A percentile compares a stretch with the other conserved stretches of the same genome.
Evolutionary conservation across 1,140 invertebrate species (phyloP).

Genomic region (Rhagoletis pomonella): DNA sequence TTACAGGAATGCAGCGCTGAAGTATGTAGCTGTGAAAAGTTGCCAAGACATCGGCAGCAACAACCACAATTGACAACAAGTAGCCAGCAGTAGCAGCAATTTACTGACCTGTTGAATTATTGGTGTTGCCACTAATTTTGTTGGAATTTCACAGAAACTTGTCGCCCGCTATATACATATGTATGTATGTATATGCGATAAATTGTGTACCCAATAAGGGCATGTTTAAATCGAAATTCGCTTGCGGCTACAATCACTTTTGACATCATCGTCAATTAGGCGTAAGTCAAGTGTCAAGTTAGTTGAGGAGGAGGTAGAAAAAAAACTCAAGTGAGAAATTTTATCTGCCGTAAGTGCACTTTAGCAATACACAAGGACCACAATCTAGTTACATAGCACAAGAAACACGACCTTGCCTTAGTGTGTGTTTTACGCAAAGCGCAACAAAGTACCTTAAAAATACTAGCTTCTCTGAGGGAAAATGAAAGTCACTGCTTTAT

Average conservation of each 20-base stretch:
- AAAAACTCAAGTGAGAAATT: neutral
- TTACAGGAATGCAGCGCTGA: constrained; percentile 19
- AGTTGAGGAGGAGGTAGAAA: neutral
- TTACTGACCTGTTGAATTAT: neutral
- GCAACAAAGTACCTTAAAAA: no score
- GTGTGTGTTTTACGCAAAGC: no score
- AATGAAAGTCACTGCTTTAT: no score
- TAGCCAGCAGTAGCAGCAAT: constrained; percentile 15
- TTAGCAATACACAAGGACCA: neutral
- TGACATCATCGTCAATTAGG: constrained; percentile 48
- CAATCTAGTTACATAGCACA: neutral
- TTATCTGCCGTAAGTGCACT: constrained; percentile 1
- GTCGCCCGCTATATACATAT: neutral
- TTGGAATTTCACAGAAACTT: constrained; percentile 32
- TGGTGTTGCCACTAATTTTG: constrained; percentile 45
- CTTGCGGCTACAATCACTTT: constrained; percentile 50
- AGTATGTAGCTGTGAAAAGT: neutral
- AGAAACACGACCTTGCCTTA: no score
- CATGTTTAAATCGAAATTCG: constrained; percentile 6
- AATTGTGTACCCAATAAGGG: constrained; percentile 41
- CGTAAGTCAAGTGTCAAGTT: constrained; percentile 28
- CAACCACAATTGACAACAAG: constrained; percentile 14
- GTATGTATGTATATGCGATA: neutral
- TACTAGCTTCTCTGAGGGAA: no score
- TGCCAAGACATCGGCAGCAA: neutral